Evolutionary conservation across 2,113 vertebrate species (phyloP).

Genomic region (Isichthys henryi): DNA sequence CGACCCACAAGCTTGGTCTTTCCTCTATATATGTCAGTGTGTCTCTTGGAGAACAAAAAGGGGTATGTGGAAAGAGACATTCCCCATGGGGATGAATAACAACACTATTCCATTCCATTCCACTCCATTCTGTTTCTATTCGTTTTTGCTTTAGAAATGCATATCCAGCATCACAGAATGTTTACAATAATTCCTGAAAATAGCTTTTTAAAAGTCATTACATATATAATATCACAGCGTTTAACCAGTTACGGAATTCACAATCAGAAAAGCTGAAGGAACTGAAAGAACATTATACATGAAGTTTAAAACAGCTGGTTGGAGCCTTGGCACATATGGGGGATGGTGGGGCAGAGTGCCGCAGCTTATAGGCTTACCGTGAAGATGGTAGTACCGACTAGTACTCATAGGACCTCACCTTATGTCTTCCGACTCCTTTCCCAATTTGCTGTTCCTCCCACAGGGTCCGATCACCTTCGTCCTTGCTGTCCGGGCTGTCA

Average conservation of each 20-base stretch:
- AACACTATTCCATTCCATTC: neutral
- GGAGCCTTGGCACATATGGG: neutral
- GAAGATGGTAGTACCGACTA: neutral
- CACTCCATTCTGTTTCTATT: neutral
- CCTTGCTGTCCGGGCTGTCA: conserved; percentile 53
- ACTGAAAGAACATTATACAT: neutral
- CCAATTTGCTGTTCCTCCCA: conserved; percentile 89
- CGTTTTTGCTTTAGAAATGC: neutral
- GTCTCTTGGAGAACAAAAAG: neutral
- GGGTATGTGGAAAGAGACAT: neutral
- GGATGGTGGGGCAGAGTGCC: neutral
- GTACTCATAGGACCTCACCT: conserved; percentile 48
- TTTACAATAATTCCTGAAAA: neutral
- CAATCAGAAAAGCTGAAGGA: neutral
- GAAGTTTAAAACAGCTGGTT: neutral
- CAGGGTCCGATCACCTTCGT: conserved; percentile 65
- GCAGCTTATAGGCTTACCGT: neutral
- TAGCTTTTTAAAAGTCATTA: neutral
- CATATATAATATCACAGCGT: neutral
- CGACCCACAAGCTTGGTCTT: neutral
- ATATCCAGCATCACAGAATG: neutral
- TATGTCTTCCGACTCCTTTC: conserved; percentile 71
- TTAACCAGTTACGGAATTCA: neutral
- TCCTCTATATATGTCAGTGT: neutral
- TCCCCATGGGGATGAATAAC: neutral